Evolutionary conservation across 2,797 vertebrate species (phyloP), one percentile per base, ranked within the genome.

Genomic region (Lerista edwardsae): DNA sequence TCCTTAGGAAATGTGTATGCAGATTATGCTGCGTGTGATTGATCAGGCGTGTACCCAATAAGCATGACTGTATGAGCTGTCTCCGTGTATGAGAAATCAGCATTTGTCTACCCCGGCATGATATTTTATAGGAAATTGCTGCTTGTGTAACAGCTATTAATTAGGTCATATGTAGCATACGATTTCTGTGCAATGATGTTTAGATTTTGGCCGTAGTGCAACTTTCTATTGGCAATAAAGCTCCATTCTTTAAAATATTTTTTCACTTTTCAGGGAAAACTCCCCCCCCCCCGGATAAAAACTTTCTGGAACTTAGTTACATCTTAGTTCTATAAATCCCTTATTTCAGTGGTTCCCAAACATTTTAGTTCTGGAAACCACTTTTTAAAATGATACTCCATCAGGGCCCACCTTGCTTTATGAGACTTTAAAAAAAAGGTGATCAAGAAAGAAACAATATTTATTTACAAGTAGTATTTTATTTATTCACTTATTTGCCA

Each of bases 151-250:
- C 19, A 7, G 67, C 31, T 14, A 15, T 36, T 17, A 7, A 6
- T 68, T 68, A 36, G 67, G 15, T 17, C 51, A 3, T 3, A 55
- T 3, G 51, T 19, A 55, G 14, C 15, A 55, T 17, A 15, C 51
- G 15, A 55, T 55, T 55, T 14, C 4, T 65, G 67, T 68, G 31
- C 31, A 68, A 36, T 34, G 11, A 3, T 15, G 69, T 15, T 78
- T 55, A 0, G 29, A 29, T 44, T 80, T 84, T 68, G 82, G 79
- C 88, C 25, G 59, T 55, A 10, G 7, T 9, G 73, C 73, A 85
- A 41, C 65, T 86, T 83, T 83, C 77, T 69, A 36, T 69, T 36
- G 23, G 68, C 19, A 21, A 6, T 55, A 64, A 73, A 82, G 74
- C 31, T 31, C 76, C 10, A 1, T 69, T 34, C 14, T n/a, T 31